Evolutionary conservation across 2,797 vertebrate genomes (phyloP), one percentile per base, ranked within the genome.

Genomic region (Chanos chanos): DNA sequence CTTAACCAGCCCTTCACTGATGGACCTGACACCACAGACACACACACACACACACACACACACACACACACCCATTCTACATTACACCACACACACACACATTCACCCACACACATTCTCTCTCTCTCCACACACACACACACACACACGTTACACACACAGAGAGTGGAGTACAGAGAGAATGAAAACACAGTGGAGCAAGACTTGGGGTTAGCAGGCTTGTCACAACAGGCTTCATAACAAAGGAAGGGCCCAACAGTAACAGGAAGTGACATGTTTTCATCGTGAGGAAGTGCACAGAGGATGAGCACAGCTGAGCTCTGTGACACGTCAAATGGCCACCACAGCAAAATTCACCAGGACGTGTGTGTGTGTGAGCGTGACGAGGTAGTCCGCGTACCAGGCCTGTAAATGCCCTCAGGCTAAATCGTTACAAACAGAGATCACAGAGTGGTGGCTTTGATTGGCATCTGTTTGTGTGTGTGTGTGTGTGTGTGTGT

Each of bases 171-270:
- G 28, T 28, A 30, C 30, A 28, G 30, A 30, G 28, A 30, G 8
- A 28, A 6, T 30, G 28, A 28, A 30, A 30, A 28, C 30, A 28
- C 28, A 30, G 30, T 30, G 27, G 31, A 40, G 16, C 39, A 21
- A 33, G 39, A 18, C 22, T 33, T 33, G 18, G 16, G n/a, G n/a
- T n/a, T n/a, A n/a, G n/a, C n/a, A 25, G 28, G 54, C 56, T 62
- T 70, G 66, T 68, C 60, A 57, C 68, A 66, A 66, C 44, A 66
- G 36, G 41, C 70, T 60, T 60, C 69, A 19, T 62, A 27, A 51
- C 52, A 45, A 31, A 44, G 58, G 43, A 48, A n/a, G n/a, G n/a
- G n/a, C n/a, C n/a, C n/a, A n/a, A 50, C 47, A 50, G 41, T 60
- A 64, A 67, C 67, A 40, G 66, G 49, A 54, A 64, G 41, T 61